Percentiles rank a stretch among this genome's conserved stretches.
These are phyloP conservation scores for Ormyrus pomaceus DNA, from an alignment of 2,888 invertebrate genomes.

Conservation along the genomic window DNA sequence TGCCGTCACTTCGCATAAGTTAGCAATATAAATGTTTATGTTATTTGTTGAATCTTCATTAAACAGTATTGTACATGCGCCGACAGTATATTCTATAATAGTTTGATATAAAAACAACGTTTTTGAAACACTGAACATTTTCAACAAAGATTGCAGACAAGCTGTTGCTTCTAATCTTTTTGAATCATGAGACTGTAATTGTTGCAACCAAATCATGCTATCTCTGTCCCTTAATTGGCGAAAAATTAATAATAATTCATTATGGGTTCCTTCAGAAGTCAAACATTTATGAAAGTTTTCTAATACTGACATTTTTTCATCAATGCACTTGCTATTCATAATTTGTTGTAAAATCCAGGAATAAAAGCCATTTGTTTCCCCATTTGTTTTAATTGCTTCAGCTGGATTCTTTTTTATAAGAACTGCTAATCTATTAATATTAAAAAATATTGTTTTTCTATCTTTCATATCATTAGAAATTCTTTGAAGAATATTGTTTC, in stretches of 20 bases:
- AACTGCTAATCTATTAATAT: conserved; percentile 65
- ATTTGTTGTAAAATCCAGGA: conserved; percentile 67
- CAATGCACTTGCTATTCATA: conserved; percentile 54
- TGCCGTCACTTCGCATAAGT: conserved; percentile 59
- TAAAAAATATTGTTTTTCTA: conserved; percentile 64
- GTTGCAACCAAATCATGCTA: background rate
- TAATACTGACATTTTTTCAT: conserved; percentile 64
- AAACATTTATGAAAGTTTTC: conserved; percentile 67
- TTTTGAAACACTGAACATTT: conserved; percentile 65
- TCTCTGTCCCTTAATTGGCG: conserved; percentile 56
- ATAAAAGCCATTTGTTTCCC: conserved; percentile 58
- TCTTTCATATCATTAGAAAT: conserved; percentile 59
- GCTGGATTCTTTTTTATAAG: conserved; percentile 62
- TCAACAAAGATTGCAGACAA: conserved; percentile 66
- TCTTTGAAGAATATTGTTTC: conserved; percentile 60
- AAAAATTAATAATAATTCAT: conserved; percentile 61
- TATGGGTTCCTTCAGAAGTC: conserved; percentile 57
- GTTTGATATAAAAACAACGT: conserved; percentile 64
- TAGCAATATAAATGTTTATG: conserved; percentile 63
- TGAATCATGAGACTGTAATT: conserved; percentile 20
- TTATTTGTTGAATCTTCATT: conserved; percentile 61
- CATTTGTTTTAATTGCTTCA: conserved; percentile 55
- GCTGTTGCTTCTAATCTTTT: conserved; percentile 58
- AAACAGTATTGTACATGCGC: conserved; percentile 61
- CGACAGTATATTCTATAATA: conserved; percentile 65